phyloP scores from a whole-genome alignment of 2,113 vertebrate species.

The Astatoreochromis straeleni region DNA sequence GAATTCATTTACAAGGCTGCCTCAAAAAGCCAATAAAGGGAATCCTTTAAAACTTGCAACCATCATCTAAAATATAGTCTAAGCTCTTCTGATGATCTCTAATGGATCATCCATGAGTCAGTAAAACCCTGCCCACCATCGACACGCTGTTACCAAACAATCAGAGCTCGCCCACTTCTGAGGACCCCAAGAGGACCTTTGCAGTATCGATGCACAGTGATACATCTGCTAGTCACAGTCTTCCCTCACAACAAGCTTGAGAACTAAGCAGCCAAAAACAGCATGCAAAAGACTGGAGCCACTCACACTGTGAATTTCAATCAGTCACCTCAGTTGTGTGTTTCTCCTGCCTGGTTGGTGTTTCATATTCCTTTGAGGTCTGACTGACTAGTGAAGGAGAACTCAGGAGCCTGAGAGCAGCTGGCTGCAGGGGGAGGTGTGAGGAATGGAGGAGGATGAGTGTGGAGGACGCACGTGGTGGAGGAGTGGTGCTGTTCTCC shows the following conservation, averaged over 20 bases:
- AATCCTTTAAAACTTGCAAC: conserved; percentile 1
- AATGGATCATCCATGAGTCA: conserved; percentile 40
- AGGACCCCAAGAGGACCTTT: conserved; percentile 30
- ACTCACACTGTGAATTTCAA: conserved; percentile 49
- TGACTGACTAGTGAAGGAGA: not conserved
- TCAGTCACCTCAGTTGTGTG: conserved; percentile 38
- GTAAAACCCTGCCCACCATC: conserved; percentile 10
- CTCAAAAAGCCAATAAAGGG: not conserved
- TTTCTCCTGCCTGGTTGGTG: not conserved
- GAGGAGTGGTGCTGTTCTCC: not conserved
- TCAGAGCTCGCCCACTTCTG: conserved; percentile 30
- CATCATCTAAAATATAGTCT: not conserved
- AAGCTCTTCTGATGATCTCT: conserved; percentile 1
- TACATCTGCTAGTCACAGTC: conserved; percentile 41
- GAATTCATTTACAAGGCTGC: not conserved
- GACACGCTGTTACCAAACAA: conserved; percentile 33
- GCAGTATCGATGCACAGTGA: not conserved
- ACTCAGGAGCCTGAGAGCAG: conserved; percentile 11
- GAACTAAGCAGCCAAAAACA: conserved; percentile 13
- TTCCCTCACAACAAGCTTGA: conserved; percentile 14
- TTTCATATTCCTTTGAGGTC: conserved; percentile 24
- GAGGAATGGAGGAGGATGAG: not conserved
- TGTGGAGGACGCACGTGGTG: not conserved
- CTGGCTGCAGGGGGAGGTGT: conserved; percentile 25
- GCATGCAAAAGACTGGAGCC: conserved; percentile 36